A percentile compares a stretch with the other conserved stretches of the same genome.
phyloP scores from a whole-genome alignment of 2,888 invertebrate species.

The Orthonevra nobilis region DNA sequence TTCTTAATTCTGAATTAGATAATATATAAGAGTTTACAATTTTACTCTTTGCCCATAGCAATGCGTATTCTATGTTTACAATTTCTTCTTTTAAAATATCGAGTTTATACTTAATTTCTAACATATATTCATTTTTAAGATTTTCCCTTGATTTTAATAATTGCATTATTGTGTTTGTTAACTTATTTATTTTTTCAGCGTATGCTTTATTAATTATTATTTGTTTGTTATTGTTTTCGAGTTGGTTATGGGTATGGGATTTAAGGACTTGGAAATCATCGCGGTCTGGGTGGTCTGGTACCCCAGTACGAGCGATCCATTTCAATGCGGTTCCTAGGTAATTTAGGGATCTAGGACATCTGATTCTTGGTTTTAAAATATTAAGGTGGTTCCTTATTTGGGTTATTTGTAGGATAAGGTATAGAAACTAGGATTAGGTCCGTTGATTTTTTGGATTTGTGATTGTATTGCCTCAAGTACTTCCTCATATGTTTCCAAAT shows the following conservation, averaged over 20 bases:
- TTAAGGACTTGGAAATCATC: constrained; percentile 12
- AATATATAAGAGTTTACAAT: constrained; percentile 7
- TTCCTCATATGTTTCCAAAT: constrained; percentile 16
- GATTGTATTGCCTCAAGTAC: neutral
- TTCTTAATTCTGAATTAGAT: constrained; percentile 1
- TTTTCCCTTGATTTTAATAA: neutral
- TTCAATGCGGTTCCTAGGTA: constrained; percentile 16
- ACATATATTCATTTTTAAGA: neutral
- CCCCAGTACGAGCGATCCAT: constrained; percentile 11
- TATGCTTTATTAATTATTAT: constrained; percentile 1
- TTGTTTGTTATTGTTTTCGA: constrained; percentile 10
- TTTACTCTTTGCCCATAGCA: constrained; percentile 14
- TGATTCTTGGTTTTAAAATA: constrained; percentile 3
- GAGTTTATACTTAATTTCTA: constrained; percentile 6
- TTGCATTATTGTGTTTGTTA: neutral
- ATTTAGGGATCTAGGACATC: constrained; percentile 2
- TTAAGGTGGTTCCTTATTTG: neutral
- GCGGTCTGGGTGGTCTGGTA: constrained; percentile 9
- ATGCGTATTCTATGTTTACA: constrained; percentile 21
- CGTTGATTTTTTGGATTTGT: neutral
- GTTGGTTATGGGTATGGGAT: constrained; percentile 6
- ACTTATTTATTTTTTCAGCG: neutral
- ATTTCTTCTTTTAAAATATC: constrained; percentile 1
- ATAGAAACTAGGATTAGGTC: neutral
- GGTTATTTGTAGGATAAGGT: neutral